These are phyloP conservation scores for Columba janthina DNA, from an alignment of 2,113 vertebrate genomes.

Conservation along the genomic window DNA sequence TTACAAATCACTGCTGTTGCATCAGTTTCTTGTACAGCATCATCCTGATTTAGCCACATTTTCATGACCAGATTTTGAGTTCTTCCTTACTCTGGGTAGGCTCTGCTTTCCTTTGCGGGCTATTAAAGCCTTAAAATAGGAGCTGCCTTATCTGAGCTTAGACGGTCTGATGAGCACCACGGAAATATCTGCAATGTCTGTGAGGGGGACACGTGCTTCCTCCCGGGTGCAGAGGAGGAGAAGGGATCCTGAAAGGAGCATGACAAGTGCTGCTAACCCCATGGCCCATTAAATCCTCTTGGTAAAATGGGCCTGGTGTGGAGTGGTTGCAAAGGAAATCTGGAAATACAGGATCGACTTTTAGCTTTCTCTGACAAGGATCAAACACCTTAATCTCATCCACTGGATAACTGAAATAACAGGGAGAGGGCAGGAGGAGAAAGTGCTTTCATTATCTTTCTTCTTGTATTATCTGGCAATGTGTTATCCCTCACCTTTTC, in stretches of 20 bases:
- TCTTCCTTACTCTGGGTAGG: background rate
- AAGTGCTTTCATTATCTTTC: background rate
- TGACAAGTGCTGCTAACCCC: background rate
- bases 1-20: background rate
- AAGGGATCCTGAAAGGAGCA: background rate
- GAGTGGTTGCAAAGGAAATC: background rate
- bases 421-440: background rate
- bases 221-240: background rate
- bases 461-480: background rate
- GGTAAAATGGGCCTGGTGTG: background rate
- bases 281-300: background rate
- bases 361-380: background rate
- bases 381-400: background rate
- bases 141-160: background rate
- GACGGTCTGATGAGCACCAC: background rate
- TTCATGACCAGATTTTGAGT: background rate
- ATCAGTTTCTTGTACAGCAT: background rate
- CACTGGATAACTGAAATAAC: background rate
- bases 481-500: background rate
- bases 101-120: background rate
- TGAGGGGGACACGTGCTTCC: background rate
- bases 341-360: background rate
- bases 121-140: slow-evolving; percentile 29
- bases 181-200: background rate
- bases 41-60: background rate